Conservation (phyloP, 2,113 vertebrate genomes). For the Myrmecophaga tridactyla region DNA sequence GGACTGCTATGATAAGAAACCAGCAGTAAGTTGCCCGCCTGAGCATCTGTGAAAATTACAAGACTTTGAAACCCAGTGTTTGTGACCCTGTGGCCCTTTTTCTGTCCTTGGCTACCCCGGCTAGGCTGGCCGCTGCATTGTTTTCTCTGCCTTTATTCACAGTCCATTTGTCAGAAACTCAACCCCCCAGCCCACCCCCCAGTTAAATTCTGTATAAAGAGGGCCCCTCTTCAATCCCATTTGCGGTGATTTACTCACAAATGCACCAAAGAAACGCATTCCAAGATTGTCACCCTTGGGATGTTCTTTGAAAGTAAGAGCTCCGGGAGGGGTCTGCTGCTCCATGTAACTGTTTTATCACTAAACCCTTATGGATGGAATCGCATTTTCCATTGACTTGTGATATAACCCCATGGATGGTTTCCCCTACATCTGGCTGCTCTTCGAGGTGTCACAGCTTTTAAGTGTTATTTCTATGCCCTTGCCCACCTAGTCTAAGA, state of each 20-base stretch:
- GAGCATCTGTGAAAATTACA: accelerated
- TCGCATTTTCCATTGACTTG: accelerated
- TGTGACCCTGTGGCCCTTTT: too few species aligned
- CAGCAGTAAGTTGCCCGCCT: accelerated
- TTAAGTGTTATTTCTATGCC: too few species aligned
- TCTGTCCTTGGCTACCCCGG: background rate
- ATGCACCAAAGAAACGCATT: accelerated
- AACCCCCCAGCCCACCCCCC: background rate
- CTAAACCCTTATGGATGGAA: background rate
- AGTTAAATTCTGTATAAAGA: background rate
- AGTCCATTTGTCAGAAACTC: accelerated
- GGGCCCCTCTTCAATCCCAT: accelerated
- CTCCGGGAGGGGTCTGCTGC: accelerated
- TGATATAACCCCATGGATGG: accelerated
- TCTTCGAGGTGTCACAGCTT: accelerated
- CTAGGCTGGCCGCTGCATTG: background rate
- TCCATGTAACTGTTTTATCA: accelerated
- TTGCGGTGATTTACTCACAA: accelerated
- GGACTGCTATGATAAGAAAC: accelerated
- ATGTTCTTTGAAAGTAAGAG: accelerated
- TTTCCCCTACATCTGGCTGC: accelerated
- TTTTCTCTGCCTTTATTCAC: accelerated
- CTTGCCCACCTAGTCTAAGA: background rate
- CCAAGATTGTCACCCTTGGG: accelerated
- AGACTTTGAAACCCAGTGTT: background rate